Conservation (phyloP, 2,113 vertebrate species). For the Hyperopisus bebe region DNA sequence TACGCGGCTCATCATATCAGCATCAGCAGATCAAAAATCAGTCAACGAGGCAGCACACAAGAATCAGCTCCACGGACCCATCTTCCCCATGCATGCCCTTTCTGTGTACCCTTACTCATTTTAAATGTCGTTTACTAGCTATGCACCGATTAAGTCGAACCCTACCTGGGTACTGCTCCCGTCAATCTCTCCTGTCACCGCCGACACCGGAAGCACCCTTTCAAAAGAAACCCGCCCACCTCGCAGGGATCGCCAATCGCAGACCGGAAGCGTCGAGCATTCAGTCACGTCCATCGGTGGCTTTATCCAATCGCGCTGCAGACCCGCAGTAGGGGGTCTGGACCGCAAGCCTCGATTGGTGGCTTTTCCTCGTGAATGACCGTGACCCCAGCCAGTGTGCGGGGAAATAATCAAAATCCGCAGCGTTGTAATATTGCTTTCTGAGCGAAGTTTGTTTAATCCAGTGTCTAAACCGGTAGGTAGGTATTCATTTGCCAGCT, state of each 20-base stretch:
- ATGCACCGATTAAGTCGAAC: not conserved
- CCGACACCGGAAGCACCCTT: conserved; percentile 41
- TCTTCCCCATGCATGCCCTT: not conserved
- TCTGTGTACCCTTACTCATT: not conserved
- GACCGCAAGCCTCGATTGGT: not conserved
- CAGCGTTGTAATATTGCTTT: not conserved
- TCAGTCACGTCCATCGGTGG: not conserved
- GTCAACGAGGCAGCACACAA: not conserved
- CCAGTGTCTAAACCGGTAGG: not conserved
- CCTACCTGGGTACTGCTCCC: conserved; percentile 52
- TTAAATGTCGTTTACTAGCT: not conserved
- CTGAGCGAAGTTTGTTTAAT: not conserved
- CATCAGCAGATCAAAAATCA: not conserved
- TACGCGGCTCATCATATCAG: not conserved
- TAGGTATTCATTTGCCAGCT: not conserved
- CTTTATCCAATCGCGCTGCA: conserved; percentile 21
- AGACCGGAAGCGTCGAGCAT: fast-evolving
- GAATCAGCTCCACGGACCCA: not conserved
- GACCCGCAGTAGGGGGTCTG: not conserved
- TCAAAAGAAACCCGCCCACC: conserved; percentile 34
- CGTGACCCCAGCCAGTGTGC: not conserved
- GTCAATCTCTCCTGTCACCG: conserved; percentile 47
- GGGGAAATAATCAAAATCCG: conserved; percentile 2
- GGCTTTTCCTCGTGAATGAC: not conserved
- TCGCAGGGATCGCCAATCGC: conserved; percentile 42